These are phyloP conservation scores for Hipparchia sbordonii DNA, from an alignment of 2,888 invertebrate genomes.

Conservation along the genomic window DNA sequence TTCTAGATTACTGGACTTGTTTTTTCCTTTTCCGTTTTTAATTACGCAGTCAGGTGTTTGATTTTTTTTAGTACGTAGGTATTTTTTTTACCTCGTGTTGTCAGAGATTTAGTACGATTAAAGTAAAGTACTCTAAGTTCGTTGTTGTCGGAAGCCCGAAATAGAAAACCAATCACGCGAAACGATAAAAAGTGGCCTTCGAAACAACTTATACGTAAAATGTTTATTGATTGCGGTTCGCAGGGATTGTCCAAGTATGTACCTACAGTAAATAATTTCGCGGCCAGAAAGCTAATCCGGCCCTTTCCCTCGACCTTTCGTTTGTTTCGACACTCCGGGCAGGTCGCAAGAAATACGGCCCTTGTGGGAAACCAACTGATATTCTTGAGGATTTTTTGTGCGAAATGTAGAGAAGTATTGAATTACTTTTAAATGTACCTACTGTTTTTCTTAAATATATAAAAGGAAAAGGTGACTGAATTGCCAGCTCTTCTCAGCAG, in stretches of 20 bases:
- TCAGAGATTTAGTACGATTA: not conserved
- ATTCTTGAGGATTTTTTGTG: conserved; percentile 20
- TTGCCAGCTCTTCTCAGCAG: too few relatives aligned
- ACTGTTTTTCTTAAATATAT: too few relatives aligned
- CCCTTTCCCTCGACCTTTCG: conserved; percentile 33
- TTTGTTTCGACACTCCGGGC: conserved; percentile 33
- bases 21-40: too few relatives aligned
- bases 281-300: conserved; percentile 43
- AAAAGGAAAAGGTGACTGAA: too few relatives aligned
- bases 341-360: conserved; percentile 34
- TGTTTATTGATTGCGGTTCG: conserved; percentile 35
- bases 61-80: too few relatives aligned
- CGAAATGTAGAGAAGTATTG: conserved; percentile 12
- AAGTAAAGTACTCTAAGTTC: not conserved
- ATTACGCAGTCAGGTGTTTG: too few relatives aligned
- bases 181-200: conserved; percentile 29
- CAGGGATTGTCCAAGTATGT: conserved; percentile 28
- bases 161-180: conserved; percentile 22
- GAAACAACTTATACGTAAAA: conserved; percentile 23
- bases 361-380: conserved; percentile 31
- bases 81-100: not conserved
- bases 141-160: not conserved
- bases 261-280: conserved; percentile 42
- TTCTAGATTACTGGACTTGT: too few relatives aligned
- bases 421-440: conserved; percentile 14